A percentile compares a stretch with the other conserved stretches of the same genome.
phyloP scores from a whole-genome alignment of 2,888 invertebrate species.

The Zaprionus bogoriensis region DNA sequence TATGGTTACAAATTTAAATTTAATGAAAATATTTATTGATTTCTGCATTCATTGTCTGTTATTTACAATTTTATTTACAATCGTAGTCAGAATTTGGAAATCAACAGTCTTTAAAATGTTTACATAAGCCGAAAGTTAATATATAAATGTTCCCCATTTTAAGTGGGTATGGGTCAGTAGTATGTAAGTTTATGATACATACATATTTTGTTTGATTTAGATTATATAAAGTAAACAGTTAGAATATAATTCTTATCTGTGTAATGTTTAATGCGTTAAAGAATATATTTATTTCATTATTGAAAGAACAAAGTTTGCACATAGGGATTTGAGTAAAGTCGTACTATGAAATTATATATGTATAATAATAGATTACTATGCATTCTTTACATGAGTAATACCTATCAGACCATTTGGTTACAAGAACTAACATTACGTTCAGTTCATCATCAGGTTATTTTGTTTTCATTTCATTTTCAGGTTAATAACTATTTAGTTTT shows the following conservation, averaged over 20 bases:
- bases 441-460: slow-evolving; percentile 66
- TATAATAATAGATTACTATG: slow-evolving; percentile 60
- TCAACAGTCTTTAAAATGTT: too few relatives aligned
- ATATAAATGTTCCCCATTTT: too few relatives aligned
- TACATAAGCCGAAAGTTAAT: too few relatives aligned
- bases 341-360: slow-evolving; percentile 3
- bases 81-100: too few relatives aligned
- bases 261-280: neutral
- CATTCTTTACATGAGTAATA: slow-evolving; percentile 63
- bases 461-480: slow-evolving; percentile 37
- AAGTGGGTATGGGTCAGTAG: too few relatives aligned
- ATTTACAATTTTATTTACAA: too few relatives aligned
- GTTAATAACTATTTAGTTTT: slow-evolving; percentile 18
- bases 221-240: too few relatives aligned
- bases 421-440: slow-evolving; percentile 43
- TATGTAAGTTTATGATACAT: too few relatives aligned
- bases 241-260: neutral
- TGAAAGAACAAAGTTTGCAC: neutral
- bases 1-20: too few relatives aligned
- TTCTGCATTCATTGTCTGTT: too few relatives aligned
- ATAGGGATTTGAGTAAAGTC: neutral
- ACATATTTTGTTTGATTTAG: too few relatives aligned
- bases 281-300: neutral
- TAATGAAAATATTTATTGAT: too few relatives aligned
- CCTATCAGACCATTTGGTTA: slow-evolving; percentile 72